A percentile compares a stretch with the other conserved stretches of the same genome.
phyloP scores from a whole-genome alignment of 2,888 invertebrate genomes.

The Caenorhabditis sp. region DNA sequence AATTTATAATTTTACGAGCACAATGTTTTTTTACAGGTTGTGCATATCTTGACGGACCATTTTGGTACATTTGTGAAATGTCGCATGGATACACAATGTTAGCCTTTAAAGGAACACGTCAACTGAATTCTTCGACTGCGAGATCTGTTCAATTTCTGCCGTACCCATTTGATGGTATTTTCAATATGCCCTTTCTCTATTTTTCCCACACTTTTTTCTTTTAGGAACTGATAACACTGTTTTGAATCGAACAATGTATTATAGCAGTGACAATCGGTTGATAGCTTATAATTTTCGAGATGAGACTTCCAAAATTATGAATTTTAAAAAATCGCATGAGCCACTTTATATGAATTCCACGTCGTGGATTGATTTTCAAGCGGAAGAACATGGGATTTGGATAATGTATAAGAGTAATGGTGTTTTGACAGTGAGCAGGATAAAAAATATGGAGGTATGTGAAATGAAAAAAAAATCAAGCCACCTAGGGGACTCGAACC shows the following conservation, averaged over 20 bases:
- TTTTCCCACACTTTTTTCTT: background rate
- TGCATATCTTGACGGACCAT: slow-evolving; percentile 36
- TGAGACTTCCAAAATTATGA: slow-evolving; percentile 15
- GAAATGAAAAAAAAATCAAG: slow-evolving; percentile 15
- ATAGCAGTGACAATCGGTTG: slow-evolving; percentile 26
- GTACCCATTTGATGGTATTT: slow-evolving; percentile 40
- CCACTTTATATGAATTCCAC: slow-evolving; percentile 45
- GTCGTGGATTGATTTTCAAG: slow-evolving; percentile 85
- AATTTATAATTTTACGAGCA: background rate
- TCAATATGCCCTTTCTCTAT: background rate
- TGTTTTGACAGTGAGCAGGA: slow-evolving; percentile 38
- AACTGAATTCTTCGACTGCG: slow-evolving; percentile 36
- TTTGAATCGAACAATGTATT: slow-evolving; percentile 40
- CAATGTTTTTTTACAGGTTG: slow-evolving; percentile 12
- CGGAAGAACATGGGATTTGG: slow-evolving; percentile 97
- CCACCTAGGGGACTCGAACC: slow-evolving; percentile 59
- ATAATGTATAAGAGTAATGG: slow-evolving; percentile 78
- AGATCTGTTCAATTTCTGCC: slow-evolving; percentile 38
- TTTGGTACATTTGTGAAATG: slow-evolving; percentile 48
- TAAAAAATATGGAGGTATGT: slow-evolving; percentile 36
- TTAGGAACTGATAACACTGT: slow-evolving; percentile 45
- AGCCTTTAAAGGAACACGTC: slow-evolving; percentile 29
- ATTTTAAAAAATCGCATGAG: slow-evolving; percentile 29
- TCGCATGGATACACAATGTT: slow-evolving; percentile 51
- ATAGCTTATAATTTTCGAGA: slow-evolving; percentile 32